Evolutionary conservation across 2,113 vertebrate species (phyloP).

Genomic region (Centropus unirufus): DNA sequence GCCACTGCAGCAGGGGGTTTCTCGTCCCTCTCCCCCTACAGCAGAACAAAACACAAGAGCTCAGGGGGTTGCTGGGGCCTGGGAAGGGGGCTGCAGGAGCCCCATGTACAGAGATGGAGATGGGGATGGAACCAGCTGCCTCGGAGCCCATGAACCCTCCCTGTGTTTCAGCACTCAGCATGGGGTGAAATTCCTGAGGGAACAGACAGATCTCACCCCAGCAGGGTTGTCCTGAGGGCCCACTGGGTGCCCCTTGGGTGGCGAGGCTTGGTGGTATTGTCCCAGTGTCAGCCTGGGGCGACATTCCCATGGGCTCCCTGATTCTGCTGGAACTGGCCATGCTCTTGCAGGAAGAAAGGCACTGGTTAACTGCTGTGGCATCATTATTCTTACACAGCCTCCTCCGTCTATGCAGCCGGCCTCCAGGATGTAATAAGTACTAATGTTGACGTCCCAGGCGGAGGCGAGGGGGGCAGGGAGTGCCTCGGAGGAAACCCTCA

Average conservation of each 20-base stretch:
- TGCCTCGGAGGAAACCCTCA: conserved; percentile 19
- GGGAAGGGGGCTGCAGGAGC: neutral
- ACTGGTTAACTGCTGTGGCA: neutral
- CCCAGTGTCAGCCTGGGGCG: neutral
- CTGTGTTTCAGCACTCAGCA: neutral
- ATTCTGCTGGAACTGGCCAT: neutral
- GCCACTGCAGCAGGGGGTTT: neutral
- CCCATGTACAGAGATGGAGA: accelerated
- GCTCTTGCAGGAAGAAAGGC: neutral
- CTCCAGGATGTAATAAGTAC: neutral
- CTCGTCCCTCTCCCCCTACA: neutral
- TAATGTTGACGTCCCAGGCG: neutral
- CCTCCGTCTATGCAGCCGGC: neutral
- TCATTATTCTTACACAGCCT: neutral
- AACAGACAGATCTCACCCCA: no score
- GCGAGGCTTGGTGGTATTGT: neutral
- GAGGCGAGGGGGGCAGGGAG: conserved; percentile 30
- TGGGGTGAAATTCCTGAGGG: neutral
- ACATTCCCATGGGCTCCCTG: neutral
- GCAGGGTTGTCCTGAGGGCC: neutral
- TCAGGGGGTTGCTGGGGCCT: neutral
- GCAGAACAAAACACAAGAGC: neutral
- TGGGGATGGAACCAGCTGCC: neutral
- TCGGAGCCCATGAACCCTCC: accelerated
- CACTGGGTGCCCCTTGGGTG: neutral